phyloP scores from a whole-genome alignment of 2,113 vertebrate genomes.

The Chroicocephalus ridibundus region DNA sequence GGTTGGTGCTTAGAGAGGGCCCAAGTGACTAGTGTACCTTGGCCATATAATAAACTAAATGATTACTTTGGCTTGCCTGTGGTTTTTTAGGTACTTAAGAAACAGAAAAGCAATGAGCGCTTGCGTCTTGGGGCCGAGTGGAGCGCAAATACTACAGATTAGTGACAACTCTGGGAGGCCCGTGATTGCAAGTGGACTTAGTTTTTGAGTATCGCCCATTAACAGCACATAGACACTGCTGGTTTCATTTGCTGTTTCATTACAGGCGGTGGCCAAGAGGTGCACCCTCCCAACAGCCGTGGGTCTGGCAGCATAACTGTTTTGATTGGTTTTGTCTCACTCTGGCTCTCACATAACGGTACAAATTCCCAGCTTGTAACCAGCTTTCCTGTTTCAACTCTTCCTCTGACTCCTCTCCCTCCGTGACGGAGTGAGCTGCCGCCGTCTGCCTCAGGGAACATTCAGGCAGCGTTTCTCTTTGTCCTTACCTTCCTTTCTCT shows the following conservation, averaged over 20 bases:
- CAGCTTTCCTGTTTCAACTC: not conserved
- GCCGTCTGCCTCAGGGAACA: not conserved
- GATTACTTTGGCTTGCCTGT: not conserved
- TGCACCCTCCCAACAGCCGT: not conserved
- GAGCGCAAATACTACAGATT: not conserved
- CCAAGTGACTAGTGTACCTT: not conserved
- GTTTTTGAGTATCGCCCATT: not conserved
- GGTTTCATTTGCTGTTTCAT: not conserved
- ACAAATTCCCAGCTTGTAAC: not conserved
- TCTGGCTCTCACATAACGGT: not conserved
- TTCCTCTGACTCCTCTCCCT: not conserved
- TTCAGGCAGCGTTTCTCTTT: not conserved
- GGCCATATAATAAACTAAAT: conserved; percentile 26
- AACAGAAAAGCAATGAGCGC: not conserved
- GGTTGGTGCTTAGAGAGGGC: not conserved
- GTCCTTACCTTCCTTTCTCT: not conserved
- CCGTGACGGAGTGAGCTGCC: not conserved
- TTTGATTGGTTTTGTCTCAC: not conserved
- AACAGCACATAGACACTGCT: not conserved
- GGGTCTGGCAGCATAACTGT: not conserved
- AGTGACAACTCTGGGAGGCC: not conserved
- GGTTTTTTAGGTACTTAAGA: conserved; percentile 21
- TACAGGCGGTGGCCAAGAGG: not conserved
- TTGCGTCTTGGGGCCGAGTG: not conserved
- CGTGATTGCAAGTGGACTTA: not conserved